A percentile compares a stretch with the other conserved stretches of the same genome.
Conservation (phyloP, 2,113 vertebrate species). For the Prochilodus magdalenae region DNA sequence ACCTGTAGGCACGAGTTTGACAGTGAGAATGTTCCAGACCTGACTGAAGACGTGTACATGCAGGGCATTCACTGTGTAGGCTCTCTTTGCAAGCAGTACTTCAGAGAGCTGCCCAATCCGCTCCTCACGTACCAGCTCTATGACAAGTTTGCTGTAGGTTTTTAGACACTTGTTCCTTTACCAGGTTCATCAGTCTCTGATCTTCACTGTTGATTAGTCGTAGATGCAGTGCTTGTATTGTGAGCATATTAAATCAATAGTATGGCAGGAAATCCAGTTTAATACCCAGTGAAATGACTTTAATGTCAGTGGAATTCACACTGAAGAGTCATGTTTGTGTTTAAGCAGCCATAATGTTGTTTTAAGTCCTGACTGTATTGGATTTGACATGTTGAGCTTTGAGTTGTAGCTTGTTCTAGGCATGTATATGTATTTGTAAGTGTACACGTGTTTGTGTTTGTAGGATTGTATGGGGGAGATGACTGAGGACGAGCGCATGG, state of each 20-base stretch:
- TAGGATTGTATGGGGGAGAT: slow-evolving; percentile 82
- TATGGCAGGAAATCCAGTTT: no score
- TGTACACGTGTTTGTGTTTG: neutral
- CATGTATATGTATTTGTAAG: neutral
- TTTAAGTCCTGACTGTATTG: no score
- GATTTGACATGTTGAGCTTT: no score
- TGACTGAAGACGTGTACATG: slow-evolving; percentile 78
- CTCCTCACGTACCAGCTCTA: slow-evolving; percentile 85
- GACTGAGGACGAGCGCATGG: slow-evolving; percentile 79
- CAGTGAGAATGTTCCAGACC: slow-evolving; percentile 80
- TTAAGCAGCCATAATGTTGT: no score
- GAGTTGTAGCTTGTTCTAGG: no score
- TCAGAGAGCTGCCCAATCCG: slow-evolving; percentile 83
- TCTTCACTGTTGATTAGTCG: no score
- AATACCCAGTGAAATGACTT: no score
- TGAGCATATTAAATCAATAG: no score
- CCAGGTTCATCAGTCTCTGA: no score
- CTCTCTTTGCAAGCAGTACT: slow-evolving; percentile 85
- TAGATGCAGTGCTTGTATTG: no score
- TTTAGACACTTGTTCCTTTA: neutral
- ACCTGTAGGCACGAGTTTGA: slow-evolving; percentile 82
- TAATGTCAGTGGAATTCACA: no score
- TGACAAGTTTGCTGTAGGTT: slow-evolving; percentile 83
- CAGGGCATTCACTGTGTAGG: slow-evolving; percentile 86
- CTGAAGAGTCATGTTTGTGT: no score